Evolutionary conservation across 2,888 invertebrate genomes (phyloP), one percentile per base, ranked within the genome.

Genomic region (Nemoura dubitans): DNA sequence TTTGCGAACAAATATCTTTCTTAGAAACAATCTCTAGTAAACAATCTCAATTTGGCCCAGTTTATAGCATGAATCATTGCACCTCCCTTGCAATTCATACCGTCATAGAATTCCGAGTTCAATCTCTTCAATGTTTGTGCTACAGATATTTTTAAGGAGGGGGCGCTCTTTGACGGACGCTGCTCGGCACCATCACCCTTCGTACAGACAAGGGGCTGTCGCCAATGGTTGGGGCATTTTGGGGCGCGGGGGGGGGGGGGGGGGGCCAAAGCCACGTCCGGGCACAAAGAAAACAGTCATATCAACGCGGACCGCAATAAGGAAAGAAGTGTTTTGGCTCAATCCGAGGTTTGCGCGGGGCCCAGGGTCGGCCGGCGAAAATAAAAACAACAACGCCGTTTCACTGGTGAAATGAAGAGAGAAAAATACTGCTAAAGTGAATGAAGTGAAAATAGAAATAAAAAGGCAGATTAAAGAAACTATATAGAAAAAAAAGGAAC

Each of bases 381-480:
- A 81, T 81, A 81, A 84, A 84, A 76, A 26, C 59, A 43, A 36
- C 36, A 59, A 59, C 59, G 59, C 59, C 14, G 21, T 84, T 76
- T 76, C 59, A 28, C 21, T 10, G 29, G 59, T 84, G 81, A 80
- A 82, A 82, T 25, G 36, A 29, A 78, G 59, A 87, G 25, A 86
- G 29, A 87, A 82, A 85, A 85, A 36, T 25, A 84, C 84, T 76
- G 76, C 85, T 80, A 86, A 86, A 87, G 86, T 82, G 87, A 87
- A 87, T 87, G 87, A 86, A 87, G 85, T 87, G 86, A 87, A 87
- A 87, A 86, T 85, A 84, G 86, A 87, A 83, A 85, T 86, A 86
- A 85, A 87, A 86, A 83, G 14, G 21, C 16, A 87, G 84, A 84
- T 84, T 76, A 84, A 59, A 59, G 81, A 81, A 27, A 81, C 28